Evolutionary conservation across 2,113 vertebrate genomes (phyloP).

Genomic region (Dipodomys ordii): DNA sequence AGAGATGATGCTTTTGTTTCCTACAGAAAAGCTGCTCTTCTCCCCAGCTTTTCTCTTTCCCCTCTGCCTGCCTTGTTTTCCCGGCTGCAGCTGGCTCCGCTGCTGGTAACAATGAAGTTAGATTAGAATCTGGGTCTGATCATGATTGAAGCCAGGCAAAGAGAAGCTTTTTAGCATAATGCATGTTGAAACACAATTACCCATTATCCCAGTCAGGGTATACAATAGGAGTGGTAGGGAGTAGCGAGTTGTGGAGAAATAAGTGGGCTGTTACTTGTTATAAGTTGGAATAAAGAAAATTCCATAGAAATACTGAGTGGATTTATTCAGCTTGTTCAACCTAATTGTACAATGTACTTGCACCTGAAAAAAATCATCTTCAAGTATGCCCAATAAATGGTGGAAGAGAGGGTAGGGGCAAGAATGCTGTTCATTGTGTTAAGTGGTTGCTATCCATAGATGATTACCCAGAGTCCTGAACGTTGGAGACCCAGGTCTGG

Average conservation of each 20-base stretch:
- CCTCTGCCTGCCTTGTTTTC: not conserved
- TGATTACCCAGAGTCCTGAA: not conserved
- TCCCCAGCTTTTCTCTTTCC: not conserved
- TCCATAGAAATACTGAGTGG: constrained; percentile 62
- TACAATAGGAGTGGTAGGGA: constrained; percentile 45
- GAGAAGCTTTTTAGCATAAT: constrained; percentile 53
- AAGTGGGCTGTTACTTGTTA: constrained; percentile 54
- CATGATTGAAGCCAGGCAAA: constrained; percentile 61
- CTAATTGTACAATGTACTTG: constrained; percentile 43
- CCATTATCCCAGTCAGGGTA: constrained; percentile 60
- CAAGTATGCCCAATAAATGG: not conserved
- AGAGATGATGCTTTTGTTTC: constrained; percentile 67
- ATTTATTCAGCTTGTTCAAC: constrained; percentile 71
- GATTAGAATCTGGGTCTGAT: constrained; percentile 70
- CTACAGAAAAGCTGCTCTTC: not conserved
- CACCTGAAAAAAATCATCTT: not conserved
- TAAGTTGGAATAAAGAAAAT: constrained; percentile 61
- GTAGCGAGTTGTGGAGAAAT: not conserved
- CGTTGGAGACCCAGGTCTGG: not conserved
- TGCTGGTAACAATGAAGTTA: constrained; percentile 66
- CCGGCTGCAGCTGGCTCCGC: constrained; percentile 64
- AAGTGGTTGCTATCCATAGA: not conserved
- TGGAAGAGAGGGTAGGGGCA: not conserved
- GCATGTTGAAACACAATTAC: constrained; percentile 68
- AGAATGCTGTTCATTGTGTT: not conserved